Base-by-base conservation (phyloP, 2,888 invertebrate genomes). In the Syrphus vitripennis region DNA sequence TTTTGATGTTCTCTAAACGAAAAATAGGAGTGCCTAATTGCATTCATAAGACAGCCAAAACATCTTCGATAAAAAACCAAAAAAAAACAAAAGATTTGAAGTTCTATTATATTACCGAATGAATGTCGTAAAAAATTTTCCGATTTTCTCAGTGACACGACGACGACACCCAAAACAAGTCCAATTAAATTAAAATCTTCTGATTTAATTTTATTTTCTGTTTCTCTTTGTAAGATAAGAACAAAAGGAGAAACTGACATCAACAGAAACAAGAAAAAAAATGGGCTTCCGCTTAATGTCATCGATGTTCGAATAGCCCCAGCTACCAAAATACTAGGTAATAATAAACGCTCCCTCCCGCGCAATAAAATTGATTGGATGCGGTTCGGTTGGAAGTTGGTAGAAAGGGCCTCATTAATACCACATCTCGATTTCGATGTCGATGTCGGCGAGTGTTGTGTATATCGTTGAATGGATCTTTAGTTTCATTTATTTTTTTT, bases 331-430 rank as follows among this genome's bases (percentile, higher is more conserved):
- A 67, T 67, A 67, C 34, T 74, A 26, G 6, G 9, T 16, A 53
- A 75, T 59, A 81, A 81, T 77, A 81, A 81, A 76, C 61, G 69
- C 69, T 72, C 72, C 84, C 84, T 77, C 81, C 81, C 77, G 84
- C 84, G 77, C 69, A 81, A 81, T 86, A 86, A 86, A 86, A 77
- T 77, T 86, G 84, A 86, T 86, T 86, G 84, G 84, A 86, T 81
- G 84, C 81, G 84, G 84, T 81, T 86, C 81, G 77, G 45, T 59
- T 81, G 48, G 72, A 86, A 45, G 65, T 65, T 45, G 21, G 14
- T 3, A 26, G 40, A 45, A n/a, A 61, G 76, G 67, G 72, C 61
- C 77, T 81, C 84, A 86, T 86, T 86, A 77, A 86, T 86, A 74
- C 76, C 76, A 48, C 57, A 80, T 80, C 59, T 37, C 31, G 48